Evolutionary conservation across 2,888 invertebrate species (phyloP).

Genomic region (Cremastinae sp.): DNA sequence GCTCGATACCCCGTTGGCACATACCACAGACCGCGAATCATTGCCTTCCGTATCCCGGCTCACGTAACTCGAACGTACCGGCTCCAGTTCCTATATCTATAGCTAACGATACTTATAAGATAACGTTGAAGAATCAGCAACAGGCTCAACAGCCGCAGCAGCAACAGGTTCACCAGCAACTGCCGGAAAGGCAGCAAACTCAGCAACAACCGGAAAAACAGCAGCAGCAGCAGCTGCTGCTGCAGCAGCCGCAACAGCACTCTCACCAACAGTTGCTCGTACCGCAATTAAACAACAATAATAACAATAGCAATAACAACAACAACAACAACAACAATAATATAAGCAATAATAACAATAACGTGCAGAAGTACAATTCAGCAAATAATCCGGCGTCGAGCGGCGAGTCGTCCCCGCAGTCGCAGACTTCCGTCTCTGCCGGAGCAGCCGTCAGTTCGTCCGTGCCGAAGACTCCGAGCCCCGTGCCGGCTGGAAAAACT

Average conservation of each 20-base stretch:
- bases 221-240: slow-evolving; percentile 42
- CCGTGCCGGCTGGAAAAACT: slow-evolving; percentile 80
- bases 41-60: slow-evolving; percentile 67
- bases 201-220: slow-evolving; percentile 73
- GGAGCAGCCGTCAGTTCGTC: slow-evolving; percentile 86
- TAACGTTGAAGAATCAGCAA: slow-evolving; percentile 83
- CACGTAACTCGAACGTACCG: slow-evolving; percentile 56
- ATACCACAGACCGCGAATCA: slow-evolving; percentile 84
- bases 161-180: slow-evolving; percentile 72
- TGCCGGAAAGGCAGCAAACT: slow-evolving; percentile 73
- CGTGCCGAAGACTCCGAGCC: slow-evolving; percentile 92
- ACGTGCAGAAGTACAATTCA: slow-evolving; percentile 45
- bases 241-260: slow-evolving; percentile 61
- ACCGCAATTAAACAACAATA: slow-evolving; percentile 44
- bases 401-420: slow-evolving; percentile 60
- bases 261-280: slow-evolving; percentile 69
- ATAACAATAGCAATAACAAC: slow-evolving; percentile 71
- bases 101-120: slow-evolving; percentile 84
- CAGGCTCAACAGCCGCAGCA: slow-evolving; percentile 69
- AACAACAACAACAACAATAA: slow-evolving; percentile 63
- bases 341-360: slow-evolving; percentile 58
- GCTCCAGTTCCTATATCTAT: slow-evolving; percentile 69
- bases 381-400: slow-evolving; percentile 36
- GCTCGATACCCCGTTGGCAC: slow-evolving; percentile 86
- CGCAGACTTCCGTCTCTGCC: slow-evolving; percentile 62